These are phyloP conservation scores for Brassicogethes aeneus DNA, from an alignment of 2,888 invertebrate genomes.

Conservation along the genomic window DNA sequence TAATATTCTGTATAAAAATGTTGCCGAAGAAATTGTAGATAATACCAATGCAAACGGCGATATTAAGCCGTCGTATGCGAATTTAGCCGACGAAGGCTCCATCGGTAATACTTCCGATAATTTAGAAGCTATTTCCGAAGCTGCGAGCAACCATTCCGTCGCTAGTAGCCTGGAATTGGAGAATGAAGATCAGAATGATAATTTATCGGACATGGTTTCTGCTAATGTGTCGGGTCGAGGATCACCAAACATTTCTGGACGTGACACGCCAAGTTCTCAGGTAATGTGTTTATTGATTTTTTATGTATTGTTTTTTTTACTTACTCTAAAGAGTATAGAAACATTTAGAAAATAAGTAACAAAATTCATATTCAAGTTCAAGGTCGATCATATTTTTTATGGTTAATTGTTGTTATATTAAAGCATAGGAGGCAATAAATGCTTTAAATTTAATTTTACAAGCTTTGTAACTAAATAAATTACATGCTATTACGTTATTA, in stretches of 20 bases:
- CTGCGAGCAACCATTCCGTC: slow-evolving; percentile 91
- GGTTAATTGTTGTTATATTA: too few species aligned
- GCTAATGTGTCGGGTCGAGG: slow-evolving; percentile 92
- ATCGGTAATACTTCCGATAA: slow-evolving; percentile 89
- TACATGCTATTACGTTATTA: too few species aligned
- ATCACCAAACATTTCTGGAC: slow-evolving; percentile 90
- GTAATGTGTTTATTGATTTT: too few species aligned
- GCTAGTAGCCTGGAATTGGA: slow-evolving; percentile 82
- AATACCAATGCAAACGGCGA: slow-evolving; percentile 17
- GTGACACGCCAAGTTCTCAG: slow-evolving; percentile 94
- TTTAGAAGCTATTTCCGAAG: slow-evolving; percentile 90
- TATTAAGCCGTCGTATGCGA: slow-evolving; percentile 51
- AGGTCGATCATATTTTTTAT: too few species aligned
- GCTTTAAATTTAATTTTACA: too few species aligned
- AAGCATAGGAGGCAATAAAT: too few species aligned
- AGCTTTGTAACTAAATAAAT: too few species aligned
- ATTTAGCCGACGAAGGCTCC: slow-evolving; percentile 87
- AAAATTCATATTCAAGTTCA: too few species aligned
- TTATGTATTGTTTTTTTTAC: too few species aligned
- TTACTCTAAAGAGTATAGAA: too few species aligned
- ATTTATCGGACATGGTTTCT: slow-evolving; percentile 94
- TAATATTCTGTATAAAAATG: slow-evolving; percentile 18
- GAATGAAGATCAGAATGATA: slow-evolving; percentile 84
- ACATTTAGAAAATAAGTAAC: too few species aligned
- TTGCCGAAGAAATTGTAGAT: slow-evolving; percentile 10